Conservation (phyloP, 2,113 vertebrate species). For the Promerops cafer region DNA sequence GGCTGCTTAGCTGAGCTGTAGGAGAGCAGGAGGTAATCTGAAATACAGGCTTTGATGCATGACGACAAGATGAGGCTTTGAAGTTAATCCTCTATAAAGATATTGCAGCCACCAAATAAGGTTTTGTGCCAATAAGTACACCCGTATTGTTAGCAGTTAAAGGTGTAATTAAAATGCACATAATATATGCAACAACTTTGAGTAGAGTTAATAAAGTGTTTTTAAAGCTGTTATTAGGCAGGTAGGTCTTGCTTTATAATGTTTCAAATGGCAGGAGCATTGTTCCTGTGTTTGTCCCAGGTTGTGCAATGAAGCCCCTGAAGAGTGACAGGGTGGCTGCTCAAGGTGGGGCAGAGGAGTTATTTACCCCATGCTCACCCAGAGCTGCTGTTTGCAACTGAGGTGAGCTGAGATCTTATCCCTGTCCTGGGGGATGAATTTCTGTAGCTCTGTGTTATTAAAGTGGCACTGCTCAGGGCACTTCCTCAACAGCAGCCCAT, state of each 20-base stretch:
- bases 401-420: not conserved
- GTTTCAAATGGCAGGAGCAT: not conserved
- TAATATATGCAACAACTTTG: not conserved
- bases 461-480: not conserved
- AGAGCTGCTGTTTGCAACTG: not conserved
- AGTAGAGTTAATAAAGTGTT: not conserved
- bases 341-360: not conserved
- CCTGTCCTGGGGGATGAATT: not conserved
- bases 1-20: not conserved
- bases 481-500: not conserved
- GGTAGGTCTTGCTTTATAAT: not conserved
- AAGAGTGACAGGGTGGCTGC: fast-evolving
- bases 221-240: not conserved
- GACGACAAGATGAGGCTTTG: not conserved
- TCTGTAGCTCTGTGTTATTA: not conserved
- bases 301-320: not conserved
- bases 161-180: not conserved
- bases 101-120: not conserved
- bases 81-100: not conserved
- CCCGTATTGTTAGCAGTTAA: not conserved
- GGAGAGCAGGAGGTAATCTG: not conserved
- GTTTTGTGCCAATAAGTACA: not conserved
- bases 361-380: not conserved
- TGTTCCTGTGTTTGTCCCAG: not conserved
- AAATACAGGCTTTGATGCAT: not conserved